These are phyloP conservation scores for Tenthredo mesomela DNA, from an alignment of 2,888 invertebrate species.

Conservation along the genomic window DNA sequence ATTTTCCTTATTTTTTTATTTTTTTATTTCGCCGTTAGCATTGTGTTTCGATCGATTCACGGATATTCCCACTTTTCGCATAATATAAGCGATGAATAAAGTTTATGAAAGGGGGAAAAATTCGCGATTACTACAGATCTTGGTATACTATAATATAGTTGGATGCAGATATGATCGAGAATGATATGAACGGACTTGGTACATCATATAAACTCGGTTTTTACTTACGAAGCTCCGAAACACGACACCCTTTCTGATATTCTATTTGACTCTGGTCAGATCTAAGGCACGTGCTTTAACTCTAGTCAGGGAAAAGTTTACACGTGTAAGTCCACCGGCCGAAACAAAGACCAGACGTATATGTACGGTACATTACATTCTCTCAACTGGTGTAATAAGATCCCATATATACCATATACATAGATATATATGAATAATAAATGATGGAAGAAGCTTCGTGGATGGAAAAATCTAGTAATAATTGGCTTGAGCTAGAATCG, in stretches of 20 bases:
- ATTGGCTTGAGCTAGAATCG: constrained; percentile 42
- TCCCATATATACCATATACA: neutral
- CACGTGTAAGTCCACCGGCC: constrained; percentile 28
- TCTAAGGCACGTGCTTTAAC: neutral
- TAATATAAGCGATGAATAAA: neutral
- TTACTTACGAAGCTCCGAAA: constrained; percentile 17
- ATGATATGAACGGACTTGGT: constrained; percentile 14
- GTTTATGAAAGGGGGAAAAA: neutral
- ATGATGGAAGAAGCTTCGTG: neutral
- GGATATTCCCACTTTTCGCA: neutral
- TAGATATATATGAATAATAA: neutral
- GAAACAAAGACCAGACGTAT: constrained; percentile 32
- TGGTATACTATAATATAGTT: neutral
- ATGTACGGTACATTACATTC: neutral
- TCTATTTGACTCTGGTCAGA: constrained; percentile 22
- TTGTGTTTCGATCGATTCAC: constrained; percentile 1
- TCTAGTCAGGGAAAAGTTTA: constrained; percentile 14
- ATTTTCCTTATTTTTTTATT: neutral
- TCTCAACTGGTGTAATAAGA: neutral
- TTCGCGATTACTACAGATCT: neutral
- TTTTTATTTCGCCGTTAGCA: neutral
- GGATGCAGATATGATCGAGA: neutral
- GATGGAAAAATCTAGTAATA: constrained; percentile 12
- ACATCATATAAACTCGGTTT: neutral
- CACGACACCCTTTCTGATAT: constrained; percentile 25